These are phyloP conservation scores for Cirrhinus mrigala DNA, from an alignment of 2,797 vertebrate genomes.

Conservation along the genomic window DNA sequence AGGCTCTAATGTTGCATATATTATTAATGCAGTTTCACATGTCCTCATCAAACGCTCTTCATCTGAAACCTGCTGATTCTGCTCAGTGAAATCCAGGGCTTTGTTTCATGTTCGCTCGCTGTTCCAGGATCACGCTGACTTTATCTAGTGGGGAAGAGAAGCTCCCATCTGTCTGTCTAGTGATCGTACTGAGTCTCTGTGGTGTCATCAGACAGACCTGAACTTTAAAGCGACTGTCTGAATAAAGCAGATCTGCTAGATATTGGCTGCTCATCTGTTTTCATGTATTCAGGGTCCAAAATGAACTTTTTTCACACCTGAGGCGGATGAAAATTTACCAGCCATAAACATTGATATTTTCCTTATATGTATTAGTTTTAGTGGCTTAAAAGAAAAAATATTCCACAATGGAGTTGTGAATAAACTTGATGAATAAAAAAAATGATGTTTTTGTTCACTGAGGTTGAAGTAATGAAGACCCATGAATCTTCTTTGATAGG, in stretches of 20 bases:
- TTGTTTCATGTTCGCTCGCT: neutral
- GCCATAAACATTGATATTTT: neutral
- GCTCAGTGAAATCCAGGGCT: neutral
- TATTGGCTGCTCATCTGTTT: neutral
- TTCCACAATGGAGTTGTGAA: neutral
- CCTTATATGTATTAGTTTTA: neutral
- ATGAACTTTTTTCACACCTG: neutral
- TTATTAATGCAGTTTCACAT: neutral
- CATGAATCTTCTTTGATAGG: neutral
- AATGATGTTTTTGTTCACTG: neutral
- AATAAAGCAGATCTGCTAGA: neutral
- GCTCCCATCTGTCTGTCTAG: neutral
- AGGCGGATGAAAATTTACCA: neutral
- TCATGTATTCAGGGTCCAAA: neutral
- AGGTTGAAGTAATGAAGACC: neutral
- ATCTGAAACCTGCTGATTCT: conserved; percentile 6
- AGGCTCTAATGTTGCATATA: neutral
- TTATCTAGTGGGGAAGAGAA: neutral
- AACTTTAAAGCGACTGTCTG: neutral
- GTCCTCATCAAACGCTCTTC: conserved; percentile 11
- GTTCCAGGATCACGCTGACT: conserved; percentile 1
- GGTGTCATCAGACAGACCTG: neutral
- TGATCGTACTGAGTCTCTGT: neutral
- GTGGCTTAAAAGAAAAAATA: neutral
- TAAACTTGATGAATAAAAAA: neutral